A percentile compares a stretch with the other conserved stretches of the same genome.
Conservation (phyloP, 92 coral and sea anemone species). For the Pocillopora meandrina region DNA sequence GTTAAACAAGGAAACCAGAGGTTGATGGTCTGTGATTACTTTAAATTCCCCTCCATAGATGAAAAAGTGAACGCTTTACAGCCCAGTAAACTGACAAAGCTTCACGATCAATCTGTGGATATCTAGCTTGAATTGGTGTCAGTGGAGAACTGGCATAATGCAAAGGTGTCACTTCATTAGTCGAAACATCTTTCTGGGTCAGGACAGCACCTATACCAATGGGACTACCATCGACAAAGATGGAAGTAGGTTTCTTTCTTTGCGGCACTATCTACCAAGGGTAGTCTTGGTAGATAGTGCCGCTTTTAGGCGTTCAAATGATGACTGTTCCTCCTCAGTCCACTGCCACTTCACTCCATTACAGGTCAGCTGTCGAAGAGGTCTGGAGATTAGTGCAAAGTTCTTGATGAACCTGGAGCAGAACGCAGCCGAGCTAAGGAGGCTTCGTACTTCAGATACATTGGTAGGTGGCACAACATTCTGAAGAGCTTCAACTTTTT, state of each 20-base stretch:
- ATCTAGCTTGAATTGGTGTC: conserved; percentile 39
- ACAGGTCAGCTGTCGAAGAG: conserved; percentile 58
- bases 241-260: conserved; percentile 37
- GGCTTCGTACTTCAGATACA: conserved; percentile 57
- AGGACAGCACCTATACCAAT: conserved; percentile 52
- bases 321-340: conserved; percentile 33
- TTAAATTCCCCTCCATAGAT: conserved; percentile 12
- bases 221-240: conserved; percentile 56
- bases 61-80: conserved; percentile 34
- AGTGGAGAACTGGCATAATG: conserved; percentile 62
- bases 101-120: conserved; percentile 46
- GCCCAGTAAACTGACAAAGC: conserved; percentile 56
- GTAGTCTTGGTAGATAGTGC: conserved; percentile 41
- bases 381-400: conserved; percentile 60
- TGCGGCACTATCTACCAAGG: too few relatives aligned
- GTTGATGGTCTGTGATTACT: conserved; percentile 34
- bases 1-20: conserved; percentile 37
- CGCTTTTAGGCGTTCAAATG: conserved; percentile 40
- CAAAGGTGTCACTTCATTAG: conserved; percentile 28
- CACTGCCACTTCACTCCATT: conserved; percentile 29
- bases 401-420: conserved; percentile 60
- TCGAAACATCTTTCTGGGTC: conserved; percentile 40
- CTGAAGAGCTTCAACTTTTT: conserved; percentile 59
- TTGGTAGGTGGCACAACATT: conserved; percentile 45
- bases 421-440: conserved; percentile 55